Conservation (phyloP, 2,797 vertebrate species). For the Urophycis tenuis region DNA sequence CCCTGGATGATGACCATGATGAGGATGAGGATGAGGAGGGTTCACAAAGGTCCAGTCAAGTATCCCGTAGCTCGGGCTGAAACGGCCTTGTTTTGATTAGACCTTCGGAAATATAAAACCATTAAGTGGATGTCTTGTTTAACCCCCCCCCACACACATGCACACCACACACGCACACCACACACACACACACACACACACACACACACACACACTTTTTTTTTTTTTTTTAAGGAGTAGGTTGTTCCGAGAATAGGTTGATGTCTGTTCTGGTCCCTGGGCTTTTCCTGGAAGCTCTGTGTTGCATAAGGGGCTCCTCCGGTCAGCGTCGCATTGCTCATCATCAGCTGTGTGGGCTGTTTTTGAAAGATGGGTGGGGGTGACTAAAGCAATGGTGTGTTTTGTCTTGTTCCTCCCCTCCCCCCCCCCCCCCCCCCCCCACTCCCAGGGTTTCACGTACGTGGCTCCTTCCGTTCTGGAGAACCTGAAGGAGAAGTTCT, state of each 20-base stretch:
- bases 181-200: no score
- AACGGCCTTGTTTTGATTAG: background rate
- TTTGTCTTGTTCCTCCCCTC: constrained; percentile 8
- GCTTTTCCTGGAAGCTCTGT: constrained; percentile 62
- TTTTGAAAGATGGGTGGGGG: constrained; percentile 33
- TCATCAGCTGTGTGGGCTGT: constrained; percentile 58
- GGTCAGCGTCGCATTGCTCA: constrained; percentile 62
- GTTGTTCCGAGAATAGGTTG: constrained; percentile 55
- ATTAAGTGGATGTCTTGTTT: background rate
- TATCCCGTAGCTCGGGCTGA: background rate
- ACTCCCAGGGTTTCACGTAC: constrained; percentile 87
- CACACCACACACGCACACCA: no score
- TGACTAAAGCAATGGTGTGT: background rate
- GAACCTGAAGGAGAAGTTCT: constrained; percentile 94
- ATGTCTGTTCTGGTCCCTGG: constrained; percentile 6
- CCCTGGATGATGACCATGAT: no score
- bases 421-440: constrained; percentile 25
- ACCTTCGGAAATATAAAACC: background rate
- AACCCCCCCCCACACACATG: no score
- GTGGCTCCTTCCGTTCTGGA: constrained; percentile 97
- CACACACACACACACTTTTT: no score
- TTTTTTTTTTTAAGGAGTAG: background rate
- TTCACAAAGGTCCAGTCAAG: background rate
- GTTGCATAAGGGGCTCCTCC: constrained; percentile 58
- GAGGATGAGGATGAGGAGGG: no score